These are phyloP conservation scores for Cinclus mexicanus DNA, from an alignment of 2,113 vertebrate species.

Conservation along the genomic window DNA sequence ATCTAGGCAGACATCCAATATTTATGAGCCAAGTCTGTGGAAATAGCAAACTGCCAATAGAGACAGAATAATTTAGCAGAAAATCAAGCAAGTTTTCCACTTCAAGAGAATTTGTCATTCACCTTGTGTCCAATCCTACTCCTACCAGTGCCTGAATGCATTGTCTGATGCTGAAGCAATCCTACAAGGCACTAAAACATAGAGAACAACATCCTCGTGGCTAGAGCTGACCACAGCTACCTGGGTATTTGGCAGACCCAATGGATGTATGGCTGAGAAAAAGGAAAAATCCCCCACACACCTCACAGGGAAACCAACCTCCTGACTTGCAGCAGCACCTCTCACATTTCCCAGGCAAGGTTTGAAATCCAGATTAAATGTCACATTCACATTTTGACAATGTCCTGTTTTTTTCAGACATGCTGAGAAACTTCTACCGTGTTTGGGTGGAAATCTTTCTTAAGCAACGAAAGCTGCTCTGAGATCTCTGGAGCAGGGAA, in stretches of 20 bases:
- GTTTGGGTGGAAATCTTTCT: not conserved
- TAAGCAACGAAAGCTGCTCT: not conserved
- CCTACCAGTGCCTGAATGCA: not conserved
- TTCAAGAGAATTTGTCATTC: conserved; percentile 8
- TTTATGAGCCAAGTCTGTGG: conserved; percentile 61
- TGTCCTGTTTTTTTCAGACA: not conserved
- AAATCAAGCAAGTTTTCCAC: conserved; percentile 37
- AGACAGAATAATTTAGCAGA: conserved; percentile 45
- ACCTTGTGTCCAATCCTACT: not conserved
- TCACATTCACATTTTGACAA: not conserved
- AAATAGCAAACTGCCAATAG: conserved; percentile 60
- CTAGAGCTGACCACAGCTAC: not conserved
- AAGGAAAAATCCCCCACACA: rapidly evolving
- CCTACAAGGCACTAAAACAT: not conserved
- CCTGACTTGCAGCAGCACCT: not conserved
- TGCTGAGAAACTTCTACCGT: not conserved
- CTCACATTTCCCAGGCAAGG: not conserved
- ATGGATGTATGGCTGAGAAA: not conserved
- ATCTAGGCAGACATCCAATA: conserved; percentile 68
- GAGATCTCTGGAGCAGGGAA: not conserved
- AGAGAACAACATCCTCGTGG: not conserved
- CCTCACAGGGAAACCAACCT: not conserved
- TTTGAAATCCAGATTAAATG: not conserved
- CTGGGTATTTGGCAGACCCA: not conserved
- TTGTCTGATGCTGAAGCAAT: not conserved